phyloP scores from a whole-genome alignment of 2,797 vertebrate genomes.

The Hydrolagus colliei region DNA sequence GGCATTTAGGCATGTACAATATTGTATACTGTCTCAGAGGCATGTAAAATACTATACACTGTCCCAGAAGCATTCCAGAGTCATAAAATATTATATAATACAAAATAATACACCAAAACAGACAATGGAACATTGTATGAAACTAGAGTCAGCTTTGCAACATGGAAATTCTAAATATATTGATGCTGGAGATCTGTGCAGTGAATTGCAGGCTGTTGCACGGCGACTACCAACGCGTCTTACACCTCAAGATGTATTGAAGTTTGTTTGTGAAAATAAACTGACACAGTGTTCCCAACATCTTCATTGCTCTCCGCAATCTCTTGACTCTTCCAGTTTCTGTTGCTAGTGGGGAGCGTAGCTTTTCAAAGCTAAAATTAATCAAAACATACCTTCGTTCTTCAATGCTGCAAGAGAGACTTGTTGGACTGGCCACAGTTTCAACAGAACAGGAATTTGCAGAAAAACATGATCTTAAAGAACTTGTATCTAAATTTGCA shows the following conservation, averaged over 20 bases:
- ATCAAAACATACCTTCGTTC: conserved; percentile 3
- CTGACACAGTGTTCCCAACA: neutral
- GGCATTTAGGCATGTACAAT: no score
- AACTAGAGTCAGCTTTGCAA: neutral
- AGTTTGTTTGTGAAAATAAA: neutral
- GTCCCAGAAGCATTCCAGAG: no score
- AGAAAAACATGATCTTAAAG: neutral
- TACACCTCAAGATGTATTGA: no score
- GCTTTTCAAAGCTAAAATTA: conserved; percentile 23
- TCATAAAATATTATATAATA: no score
- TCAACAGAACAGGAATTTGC: neutral
- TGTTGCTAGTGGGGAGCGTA: neutral
- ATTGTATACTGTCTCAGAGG: no score
- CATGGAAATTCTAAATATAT: neutral
- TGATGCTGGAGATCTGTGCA: neutral
- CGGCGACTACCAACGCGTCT: neutral
- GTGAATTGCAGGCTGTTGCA: neutral
- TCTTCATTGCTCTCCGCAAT: neutral
- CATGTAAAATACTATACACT: no score
- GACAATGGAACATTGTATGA: neutral
- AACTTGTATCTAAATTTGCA: neutral
- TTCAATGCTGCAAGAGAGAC: neutral
- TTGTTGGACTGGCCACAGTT: neutral
- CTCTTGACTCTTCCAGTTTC: neutral
- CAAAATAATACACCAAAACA: neutral